Percentiles rank a stretch among this genome's conserved stretches.
These are phyloP conservation scores for Macropodus opercularis DNA, from an alignment of 2,797 vertebrate genomes.

Conservation along the genomic window DNA sequence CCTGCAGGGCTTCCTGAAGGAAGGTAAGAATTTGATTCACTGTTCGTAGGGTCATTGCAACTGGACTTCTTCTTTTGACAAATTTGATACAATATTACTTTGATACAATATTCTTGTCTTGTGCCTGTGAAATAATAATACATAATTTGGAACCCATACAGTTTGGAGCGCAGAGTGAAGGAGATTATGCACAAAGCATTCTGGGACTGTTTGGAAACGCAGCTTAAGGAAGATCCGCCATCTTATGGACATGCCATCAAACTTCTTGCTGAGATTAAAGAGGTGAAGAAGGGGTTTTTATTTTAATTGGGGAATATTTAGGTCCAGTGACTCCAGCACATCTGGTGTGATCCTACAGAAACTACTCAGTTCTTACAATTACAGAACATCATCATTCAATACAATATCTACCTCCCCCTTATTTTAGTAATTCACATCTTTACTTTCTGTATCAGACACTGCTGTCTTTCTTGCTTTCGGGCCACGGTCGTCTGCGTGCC, in stretches of 20 bases:
- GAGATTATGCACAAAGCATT: constrained; percentile 97
- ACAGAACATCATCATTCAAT: too few relatives aligned
- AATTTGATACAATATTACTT: too few relatives aligned
- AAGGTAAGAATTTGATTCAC: constrained; percentile 84
- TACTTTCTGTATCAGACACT: constrained; percentile 79
- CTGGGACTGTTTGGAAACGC: constrained; percentile 93
- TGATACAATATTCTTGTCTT: too few relatives aligned
- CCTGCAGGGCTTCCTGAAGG: constrained; percentile 86
- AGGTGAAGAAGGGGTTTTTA: constrained; percentile 77
- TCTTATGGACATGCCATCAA: constrained; percentile 91
- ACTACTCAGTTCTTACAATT: background rate
- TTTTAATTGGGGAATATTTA: constrained; percentile 1
- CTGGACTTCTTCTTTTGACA: too few relatives aligned
- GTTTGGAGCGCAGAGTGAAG: constrained; percentile 92
- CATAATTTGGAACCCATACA: constrained; percentile 54
- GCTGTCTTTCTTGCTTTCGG: constrained; percentile 90
- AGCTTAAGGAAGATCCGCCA: constrained; percentile 90
- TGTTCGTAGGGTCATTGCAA: too few relatives aligned
- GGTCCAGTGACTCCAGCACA: background rate
- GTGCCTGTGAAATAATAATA: background rate
- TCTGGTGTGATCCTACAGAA: constrained; percentile 3
- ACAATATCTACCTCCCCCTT: background rate
- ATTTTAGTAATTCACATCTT: background rate
- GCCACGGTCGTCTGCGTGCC: constrained; percentile 86
- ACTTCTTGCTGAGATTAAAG: constrained; percentile 93